phyloP scores from a whole-genome alignment of 2,113 vertebrate genomes.

The Lasiurus cinereus region DNA sequence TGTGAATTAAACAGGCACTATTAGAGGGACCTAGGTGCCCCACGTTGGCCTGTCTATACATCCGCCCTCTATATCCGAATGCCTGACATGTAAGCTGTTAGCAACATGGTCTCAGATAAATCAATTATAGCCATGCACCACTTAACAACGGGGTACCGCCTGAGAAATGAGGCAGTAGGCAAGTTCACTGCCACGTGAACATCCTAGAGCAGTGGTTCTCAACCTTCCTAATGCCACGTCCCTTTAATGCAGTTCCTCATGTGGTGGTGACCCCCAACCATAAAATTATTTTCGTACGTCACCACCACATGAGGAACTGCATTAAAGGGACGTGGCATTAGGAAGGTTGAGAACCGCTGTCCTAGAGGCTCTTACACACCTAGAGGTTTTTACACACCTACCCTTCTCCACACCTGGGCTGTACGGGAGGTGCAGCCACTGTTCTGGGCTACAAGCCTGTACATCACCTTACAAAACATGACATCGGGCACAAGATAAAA shows the following conservation, averaged over 20 bases:
- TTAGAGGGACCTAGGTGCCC: background rate
- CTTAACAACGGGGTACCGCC: too few relatives aligned
- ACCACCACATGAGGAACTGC: too few relatives aligned
- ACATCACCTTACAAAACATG: background rate
- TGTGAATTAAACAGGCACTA: background rate
- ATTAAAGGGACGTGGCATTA: too few relatives aligned
- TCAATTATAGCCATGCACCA: background rate
- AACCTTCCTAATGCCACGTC: too few relatives aligned
- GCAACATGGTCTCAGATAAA: background rate
- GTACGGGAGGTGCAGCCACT: fast-evolving
- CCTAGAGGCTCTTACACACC: too few relatives aligned
- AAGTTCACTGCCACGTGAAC: background rate
- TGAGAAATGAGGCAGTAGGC: background rate
- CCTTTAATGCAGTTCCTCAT: too few relatives aligned
- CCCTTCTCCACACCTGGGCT: background rate
- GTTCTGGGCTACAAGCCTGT: background rate
- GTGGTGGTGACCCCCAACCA: too few relatives aligned
- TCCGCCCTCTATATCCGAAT: too few relatives aligned
- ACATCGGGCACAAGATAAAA: background rate
- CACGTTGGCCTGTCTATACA: too few relatives aligned
- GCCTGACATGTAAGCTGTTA: background rate
- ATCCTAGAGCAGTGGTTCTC: too few relatives aligned
- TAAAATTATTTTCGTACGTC: too few relatives aligned
- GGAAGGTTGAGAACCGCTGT: too few relatives aligned
- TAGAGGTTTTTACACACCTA: background rate